A percentile compares a stretch with the other conserved stretches of the same genome.
Evolutionary conservation across 1,140 invertebrate species (phyloP).

Genomic region (Penaeus chinensis): DNA sequence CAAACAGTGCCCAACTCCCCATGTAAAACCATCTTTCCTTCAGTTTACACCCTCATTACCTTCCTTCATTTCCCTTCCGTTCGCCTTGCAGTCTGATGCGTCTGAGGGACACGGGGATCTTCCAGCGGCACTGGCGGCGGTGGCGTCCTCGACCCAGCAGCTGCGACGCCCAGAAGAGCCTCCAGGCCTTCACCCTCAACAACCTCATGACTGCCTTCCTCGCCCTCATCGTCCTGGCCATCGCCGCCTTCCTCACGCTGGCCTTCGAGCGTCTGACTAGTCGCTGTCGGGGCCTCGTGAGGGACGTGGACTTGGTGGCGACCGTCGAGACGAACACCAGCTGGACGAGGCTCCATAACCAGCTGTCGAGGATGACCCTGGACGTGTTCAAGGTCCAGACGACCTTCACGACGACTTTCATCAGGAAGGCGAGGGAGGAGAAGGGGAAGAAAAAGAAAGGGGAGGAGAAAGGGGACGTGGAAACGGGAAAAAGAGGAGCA

Average conservation of each 20-base stretch:
- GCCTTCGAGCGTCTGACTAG: background rate
- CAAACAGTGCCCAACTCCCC: too few species aligned
- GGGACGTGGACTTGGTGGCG: background rate
- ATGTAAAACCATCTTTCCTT: too few species aligned
- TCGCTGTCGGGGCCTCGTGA: too few species aligned
- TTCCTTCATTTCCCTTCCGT: background rate
- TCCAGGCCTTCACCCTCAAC: slow-evolving; percentile 15
- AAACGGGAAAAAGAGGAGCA: too few species aligned
- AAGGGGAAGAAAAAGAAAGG: too few species aligned
- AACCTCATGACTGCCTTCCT: slow-evolving; percentile 11
- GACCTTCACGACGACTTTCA: slow-evolving; percentile 11
- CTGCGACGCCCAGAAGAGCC: background rate
- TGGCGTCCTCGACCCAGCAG: slow-evolving; percentile 12
- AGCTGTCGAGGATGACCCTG: slow-evolving; percentile 15
- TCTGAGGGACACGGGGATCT: slow-evolving; percentile 13
- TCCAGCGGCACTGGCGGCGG: slow-evolving; percentile 18
- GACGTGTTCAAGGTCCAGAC: slow-evolving; percentile 31
- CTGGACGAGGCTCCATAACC: slow-evolving; percentile 17
- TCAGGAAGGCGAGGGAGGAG: background rate
- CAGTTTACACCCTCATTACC: too few species aligned
- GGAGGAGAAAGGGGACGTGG: too few species aligned
- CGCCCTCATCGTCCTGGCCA: background rate
- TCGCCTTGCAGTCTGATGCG: slow-evolving; percentile 14
- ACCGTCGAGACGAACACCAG: slow-evolving; percentile 16
- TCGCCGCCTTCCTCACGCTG: background rate